Evolutionary conservation across 2,797 vertebrate species (phyloP), one percentile per base, ranked within the genome.

Genomic region (Alosa sapidissima): DNA sequence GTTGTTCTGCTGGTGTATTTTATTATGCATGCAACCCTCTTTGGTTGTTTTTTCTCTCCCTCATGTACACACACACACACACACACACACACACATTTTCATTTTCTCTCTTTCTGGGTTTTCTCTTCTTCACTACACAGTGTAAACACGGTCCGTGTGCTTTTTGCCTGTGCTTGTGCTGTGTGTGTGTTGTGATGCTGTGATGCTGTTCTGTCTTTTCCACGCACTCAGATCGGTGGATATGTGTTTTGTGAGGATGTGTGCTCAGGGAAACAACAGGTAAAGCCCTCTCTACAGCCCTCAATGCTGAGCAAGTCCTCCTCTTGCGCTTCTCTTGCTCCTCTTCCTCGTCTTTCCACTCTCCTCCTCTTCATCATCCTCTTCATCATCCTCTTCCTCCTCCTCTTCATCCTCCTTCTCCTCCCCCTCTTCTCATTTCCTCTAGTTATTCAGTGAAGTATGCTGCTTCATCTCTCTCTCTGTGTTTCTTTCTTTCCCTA

Each of bases 161-260:
- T 45, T 36, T 16, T 45, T 75, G 68, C 68, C 68, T 45, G 68
- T 75, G 68, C 62, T 75, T 45, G 45, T 89, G 83, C 88, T 84
- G 87, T 87, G 24, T 89, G 85, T 92, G 52, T 88, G 90, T 93
- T 95, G 88, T 94, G 90, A 86, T 85, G 91, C 90, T 92, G 89
- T 94, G 93, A 85, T 72, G 65, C 86, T 93, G 89, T 94, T 93
- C 86, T 94, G 91, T 95, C 82, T 84, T 91, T 94, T 94, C 91
- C 94, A 92, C 91, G 93, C 93, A 45, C 92, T 88, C 93, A 95
- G 94, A 92, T 93, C 93, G 91, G 91, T 94, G 93, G 93, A 95
- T 93, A 90, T 95, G 91, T 95, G 94, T 95, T 94, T 94, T 94
- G 85, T 95, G 91, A 91, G 91, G 92, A 94, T 94, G 49, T 95